These are phyloP conservation scores for Drosophila quadrilineata DNA, from an alignment of 1,140 invertebrate genomes.

Conservation along the genomic window DNA sequence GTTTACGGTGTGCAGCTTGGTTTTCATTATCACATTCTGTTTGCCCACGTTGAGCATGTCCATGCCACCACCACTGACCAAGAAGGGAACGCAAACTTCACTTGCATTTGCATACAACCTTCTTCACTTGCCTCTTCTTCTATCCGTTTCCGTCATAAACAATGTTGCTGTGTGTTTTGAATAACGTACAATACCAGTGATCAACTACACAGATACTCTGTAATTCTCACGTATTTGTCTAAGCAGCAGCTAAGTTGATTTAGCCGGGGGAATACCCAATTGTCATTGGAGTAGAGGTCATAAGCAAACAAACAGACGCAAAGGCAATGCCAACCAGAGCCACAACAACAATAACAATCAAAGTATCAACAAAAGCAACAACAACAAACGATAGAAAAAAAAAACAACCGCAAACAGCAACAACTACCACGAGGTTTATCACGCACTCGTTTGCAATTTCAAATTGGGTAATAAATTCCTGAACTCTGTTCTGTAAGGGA, in stretches of 20 bases:
- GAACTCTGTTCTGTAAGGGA: conserved; percentile 39
- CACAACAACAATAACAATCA: too few relatives aligned
- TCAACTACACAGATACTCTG: conserved; percentile 4
- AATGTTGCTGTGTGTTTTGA: conserved; percentile 61
- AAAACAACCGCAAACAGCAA: conserved; percentile 28
- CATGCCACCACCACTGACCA: conserved; percentile 52
- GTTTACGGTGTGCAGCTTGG: conserved; percentile 4
- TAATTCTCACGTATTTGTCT: too few relatives aligned
- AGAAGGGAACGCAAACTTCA: conserved; percentile 20
- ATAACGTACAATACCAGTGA: conserved; percentile 52
- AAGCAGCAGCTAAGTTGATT: too few relatives aligned
- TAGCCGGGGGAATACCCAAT: too few relatives aligned
- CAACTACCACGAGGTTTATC: conserved; percentile 52
- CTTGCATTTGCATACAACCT: conserved; percentile 38
- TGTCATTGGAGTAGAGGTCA: too few relatives aligned
- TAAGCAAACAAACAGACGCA: too few relatives aligned
- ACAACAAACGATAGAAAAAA: conserved; percentile 14
- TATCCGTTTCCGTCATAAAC: conserved; percentile 55
- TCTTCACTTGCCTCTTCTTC: conserved; percentile 19
- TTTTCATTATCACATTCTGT: conserved; percentile 39
- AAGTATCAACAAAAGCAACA: too few relatives aligned
- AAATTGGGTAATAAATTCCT: conserved; percentile 78
- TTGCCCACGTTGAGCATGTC: conserved; percentile 11
- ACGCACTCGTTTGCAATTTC: conserved; percentile 79
- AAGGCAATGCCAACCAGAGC: too few relatives aligned